Evolutionary conservation across 2,113 vertebrate genomes (phyloP).

Genomic region (Pipa parva): DNA sequence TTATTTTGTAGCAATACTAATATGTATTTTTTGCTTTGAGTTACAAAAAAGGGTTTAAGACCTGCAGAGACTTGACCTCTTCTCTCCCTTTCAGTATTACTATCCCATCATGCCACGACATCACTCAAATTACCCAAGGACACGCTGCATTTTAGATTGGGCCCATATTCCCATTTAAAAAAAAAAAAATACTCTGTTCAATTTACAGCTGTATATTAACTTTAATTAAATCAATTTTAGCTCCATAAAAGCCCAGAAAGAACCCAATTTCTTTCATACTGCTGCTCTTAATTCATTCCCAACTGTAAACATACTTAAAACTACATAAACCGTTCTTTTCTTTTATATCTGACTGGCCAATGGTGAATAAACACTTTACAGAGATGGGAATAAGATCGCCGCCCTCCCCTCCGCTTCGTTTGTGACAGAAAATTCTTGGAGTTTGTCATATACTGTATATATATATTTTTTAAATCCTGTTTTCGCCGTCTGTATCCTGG

Average conservation of each 20-base stretch:
- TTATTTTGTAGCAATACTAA: no score
- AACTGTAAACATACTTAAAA: background rate
- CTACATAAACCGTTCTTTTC: background rate
- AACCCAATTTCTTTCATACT: background rate
- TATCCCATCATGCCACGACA: no score
- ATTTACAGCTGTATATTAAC: background rate
- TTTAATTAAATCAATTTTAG: background rate
- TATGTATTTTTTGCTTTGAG: no score
- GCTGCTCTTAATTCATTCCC: background rate
- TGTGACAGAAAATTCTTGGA: constrained; percentile 12
- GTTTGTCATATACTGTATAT: no score
- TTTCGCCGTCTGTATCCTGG: background rate
- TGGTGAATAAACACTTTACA: background rate
- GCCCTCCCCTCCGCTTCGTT: background rate
- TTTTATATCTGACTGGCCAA: background rate
- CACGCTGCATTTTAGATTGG: no score
- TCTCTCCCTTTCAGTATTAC: no score
- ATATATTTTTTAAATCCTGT: constrained; percentile 10
- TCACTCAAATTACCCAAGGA: no score
- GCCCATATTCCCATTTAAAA: no score
- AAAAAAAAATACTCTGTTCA: background rate
- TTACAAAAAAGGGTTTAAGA: no score
- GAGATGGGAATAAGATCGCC: background rate
- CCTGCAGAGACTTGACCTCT: no score
- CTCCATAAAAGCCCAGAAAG: constrained; percentile 4